These are phyloP conservation scores for Drosophila orena DNA, from an alignment of 1,140 invertebrate genomes.

Conservation along the genomic window DNA sequence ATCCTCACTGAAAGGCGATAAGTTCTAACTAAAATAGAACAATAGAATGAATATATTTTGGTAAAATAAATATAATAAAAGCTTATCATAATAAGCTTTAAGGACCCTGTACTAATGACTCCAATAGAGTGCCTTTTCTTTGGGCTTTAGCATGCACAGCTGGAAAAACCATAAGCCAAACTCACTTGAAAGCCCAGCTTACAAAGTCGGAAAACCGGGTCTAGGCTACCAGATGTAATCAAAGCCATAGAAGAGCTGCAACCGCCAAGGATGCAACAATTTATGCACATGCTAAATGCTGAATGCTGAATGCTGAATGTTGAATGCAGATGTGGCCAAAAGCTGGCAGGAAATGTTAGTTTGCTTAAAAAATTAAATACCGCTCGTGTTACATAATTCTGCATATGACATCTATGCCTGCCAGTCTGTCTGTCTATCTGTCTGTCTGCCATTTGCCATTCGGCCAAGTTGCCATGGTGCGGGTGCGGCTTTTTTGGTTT, in stretches of 20 bases:
- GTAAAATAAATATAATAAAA: too few relatives aligned
- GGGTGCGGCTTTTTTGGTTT: slow-evolving; percentile 37
- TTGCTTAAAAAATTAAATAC: slow-evolving; percentile 77
- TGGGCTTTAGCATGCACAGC: neutral
- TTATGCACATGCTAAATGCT: slow-evolving; percentile 60
- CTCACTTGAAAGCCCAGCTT: neutral
- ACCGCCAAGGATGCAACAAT: slow-evolving; percentile 27
- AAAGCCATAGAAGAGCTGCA: slow-evolving; percentile 12
- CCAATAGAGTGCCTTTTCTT: neutral
- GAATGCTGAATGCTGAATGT: neutral
- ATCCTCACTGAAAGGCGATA: neutral
- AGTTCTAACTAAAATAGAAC: neutral
- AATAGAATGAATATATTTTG: too few relatives aligned
- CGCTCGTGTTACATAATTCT: slow-evolving; percentile 60
- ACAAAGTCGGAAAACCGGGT: neutral
- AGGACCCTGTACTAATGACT: neutral
- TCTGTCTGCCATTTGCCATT: neutral
- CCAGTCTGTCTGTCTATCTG: slow-evolving; percentile 3
- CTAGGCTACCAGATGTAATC: slow-evolving; percentile 17
- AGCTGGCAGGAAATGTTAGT: slow-evolving; percentile 37
- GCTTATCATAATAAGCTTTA: too few relatives aligned
- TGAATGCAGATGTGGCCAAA: slow-evolving; percentile 9
- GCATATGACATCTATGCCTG: slow-evolving; percentile 61
- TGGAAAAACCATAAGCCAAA: too few relatives aligned
- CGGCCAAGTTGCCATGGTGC: slow-evolving; percentile 39